Evolutionary conservation across 2,113 vertebrate species (phyloP), one percentile per base, ranked within the genome.

Genomic region (Periophthalmodon schlosseri): DNA sequence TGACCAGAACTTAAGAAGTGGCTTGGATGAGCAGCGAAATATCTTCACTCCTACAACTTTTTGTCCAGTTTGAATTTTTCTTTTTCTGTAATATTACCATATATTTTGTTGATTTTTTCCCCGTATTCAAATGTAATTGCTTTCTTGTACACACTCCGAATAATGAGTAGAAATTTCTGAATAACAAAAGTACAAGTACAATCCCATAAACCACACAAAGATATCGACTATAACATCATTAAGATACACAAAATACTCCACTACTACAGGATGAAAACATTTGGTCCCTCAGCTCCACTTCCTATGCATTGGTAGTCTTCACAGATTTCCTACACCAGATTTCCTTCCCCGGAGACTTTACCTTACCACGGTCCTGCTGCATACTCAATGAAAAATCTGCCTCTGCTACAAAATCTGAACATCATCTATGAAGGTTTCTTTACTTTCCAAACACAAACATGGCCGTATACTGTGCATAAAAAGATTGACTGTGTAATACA

Each of bases 301-400:
- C 72, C 65, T 13, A 73, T 75, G 60, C 50, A 57, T 75, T 66
- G 5, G 0, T 50, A 74, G 80, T 82, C 24, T 21, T 84, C 69
- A 33, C 46, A 63, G 52, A 56, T 56, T 56, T 56, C 52, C 8
- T 10, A n/a, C 52, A 21, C 52, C 20, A 56, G 52, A 56, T 67
- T 0, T 77, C 56, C 0, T 36, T 75, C 73, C 72, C 73, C 14
- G 14, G 67, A 52, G 0, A 81, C 16, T 73, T 49, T 61, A 74
- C 78, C 70, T 21, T 67, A 71, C 74, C 68, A 70, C 23, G 39
- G 68, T 20, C 12, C 56, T 71, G 36, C 39, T 64, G 52, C 33
- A 49, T 52, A 57, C 70, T 63, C 57, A 67, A 76, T n/a, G 0
- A 50, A 78, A 67, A 46, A 64, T 50, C 74, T 75, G 75, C 57